These are phyloP conservation scores for Apamea epomidion DNA, from an alignment of 2,888 invertebrate species.

Conservation along the genomic window DNA sequence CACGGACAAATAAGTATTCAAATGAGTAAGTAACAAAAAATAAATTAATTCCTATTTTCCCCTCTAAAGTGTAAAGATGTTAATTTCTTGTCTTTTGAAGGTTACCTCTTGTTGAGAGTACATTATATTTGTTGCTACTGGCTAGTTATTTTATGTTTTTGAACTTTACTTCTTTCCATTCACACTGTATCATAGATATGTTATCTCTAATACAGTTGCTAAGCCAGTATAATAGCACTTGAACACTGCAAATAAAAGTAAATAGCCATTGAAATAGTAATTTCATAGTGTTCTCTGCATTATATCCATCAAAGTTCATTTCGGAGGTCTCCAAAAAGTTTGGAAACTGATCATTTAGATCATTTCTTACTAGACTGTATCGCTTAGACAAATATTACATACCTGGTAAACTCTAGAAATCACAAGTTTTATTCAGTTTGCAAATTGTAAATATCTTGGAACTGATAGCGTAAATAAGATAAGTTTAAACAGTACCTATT, in stretches of 20 bases:
- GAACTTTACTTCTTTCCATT: neutral
- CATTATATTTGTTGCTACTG: neutral
- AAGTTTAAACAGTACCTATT: neutral
- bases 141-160: neutral
- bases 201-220: neutral
- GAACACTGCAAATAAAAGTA: conserved; percentile 3
- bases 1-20: neutral
- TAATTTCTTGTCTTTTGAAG: neutral
- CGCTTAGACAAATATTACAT: neutral
- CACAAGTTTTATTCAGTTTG: neutral
- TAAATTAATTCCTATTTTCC: neutral
- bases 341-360: neutral
- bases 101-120: neutral
- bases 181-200: neutral
- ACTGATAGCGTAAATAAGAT: conserved; percentile 5
- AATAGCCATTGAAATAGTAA: neutral
- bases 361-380: neutral
- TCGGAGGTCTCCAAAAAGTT: neutral
- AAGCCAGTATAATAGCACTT: neutral
- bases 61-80: neutral
- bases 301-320: neutral
- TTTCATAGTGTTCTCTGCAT: neutral
- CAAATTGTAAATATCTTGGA: neutral
- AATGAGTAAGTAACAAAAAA: neutral
- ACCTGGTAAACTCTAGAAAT: conserved; percentile 5